These are phyloP conservation scores for Enteromius fasciolatus DNA, from an alignment of 2,797 vertebrate species.

Conservation along the genomic window DNA sequence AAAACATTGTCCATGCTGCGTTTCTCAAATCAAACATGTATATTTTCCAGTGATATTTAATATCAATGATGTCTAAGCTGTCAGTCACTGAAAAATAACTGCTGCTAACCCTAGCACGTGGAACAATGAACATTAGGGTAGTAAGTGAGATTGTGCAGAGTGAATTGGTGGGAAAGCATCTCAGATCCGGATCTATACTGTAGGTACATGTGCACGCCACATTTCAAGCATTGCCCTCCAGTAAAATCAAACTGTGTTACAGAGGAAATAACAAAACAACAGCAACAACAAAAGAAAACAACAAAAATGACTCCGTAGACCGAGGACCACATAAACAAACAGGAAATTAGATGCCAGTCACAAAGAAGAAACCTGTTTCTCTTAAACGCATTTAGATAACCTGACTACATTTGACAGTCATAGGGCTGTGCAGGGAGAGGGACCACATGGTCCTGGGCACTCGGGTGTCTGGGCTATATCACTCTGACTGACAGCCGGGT, in stretches of 20 bases:
- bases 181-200: slow-evolving; percentile 45
- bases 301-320: slow-evolving; percentile 62
- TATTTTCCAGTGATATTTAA: background rate
- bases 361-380: slow-evolving; percentile 4
- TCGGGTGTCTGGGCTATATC: slow-evolving; percentile 77
- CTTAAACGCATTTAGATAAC: background rate
- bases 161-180: slow-evolving; percentile 20
- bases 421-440: slow-evolving; percentile 36
- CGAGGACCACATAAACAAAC: slow-evolving; percentile 59
- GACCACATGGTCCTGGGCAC: slow-evolving; percentile 55
- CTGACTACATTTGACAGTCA: slow-evolving; percentile 54
- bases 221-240: slow-evolving; percentile 70
- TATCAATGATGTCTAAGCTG: background rate
- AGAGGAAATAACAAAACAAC: slow-evolving; percentile 64
- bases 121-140: background rate
- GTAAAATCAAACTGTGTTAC: slow-evolving; percentile 67
- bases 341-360: slow-evolving; percentile 59
- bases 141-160: background rate
- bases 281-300: slow-evolving; percentile 69
- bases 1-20: background rate
- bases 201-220: slow-evolving; percentile 71
- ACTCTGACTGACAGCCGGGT: slow-evolving; percentile 73
- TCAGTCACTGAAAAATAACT: background rate
- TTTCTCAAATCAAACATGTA: background rate
- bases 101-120: background rate